These are phyloP conservation scores for Pseudopodoces humilis DNA, from an alignment of 2,113 vertebrate genomes.

Conservation along the genomic window DNA sequence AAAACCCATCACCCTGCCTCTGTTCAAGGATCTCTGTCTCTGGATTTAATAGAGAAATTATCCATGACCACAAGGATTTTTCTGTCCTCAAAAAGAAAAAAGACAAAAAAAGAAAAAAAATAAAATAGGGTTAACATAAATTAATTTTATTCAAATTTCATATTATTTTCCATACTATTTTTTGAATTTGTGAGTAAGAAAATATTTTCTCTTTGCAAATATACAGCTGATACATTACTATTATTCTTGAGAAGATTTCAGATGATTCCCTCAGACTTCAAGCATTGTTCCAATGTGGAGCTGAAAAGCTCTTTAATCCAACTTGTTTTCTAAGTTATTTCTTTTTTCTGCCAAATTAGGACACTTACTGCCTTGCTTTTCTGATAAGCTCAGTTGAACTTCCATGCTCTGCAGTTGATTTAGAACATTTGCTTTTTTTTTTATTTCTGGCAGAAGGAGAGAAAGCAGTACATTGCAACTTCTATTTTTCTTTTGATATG, in stretches of 20 bases:
- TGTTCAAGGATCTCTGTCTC: no score
- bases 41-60: background rate
- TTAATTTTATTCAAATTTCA: background rate
- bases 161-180: background rate
- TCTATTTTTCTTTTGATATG: background rate
- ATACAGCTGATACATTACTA: background rate
- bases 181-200: background rate
- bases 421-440: background rate
- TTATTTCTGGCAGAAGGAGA: background rate
- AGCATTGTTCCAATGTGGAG: background rate
- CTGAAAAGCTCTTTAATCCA: background rate
- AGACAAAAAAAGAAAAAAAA: no score
- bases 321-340: background rate
- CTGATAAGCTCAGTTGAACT: background rate
- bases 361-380: background rate
- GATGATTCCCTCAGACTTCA: background rate
- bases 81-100: background rate
- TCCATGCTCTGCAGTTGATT: background rate
- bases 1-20: no score
- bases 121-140: background rate
- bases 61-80: background rate
- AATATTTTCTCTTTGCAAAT: background rate
- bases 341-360: background rate
- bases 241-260: background rate
- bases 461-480: background rate